Evolutionary conservation across 2,797 vertebrate species (phyloP).

Genomic region (Halcyon smyrnensis): DNA sequence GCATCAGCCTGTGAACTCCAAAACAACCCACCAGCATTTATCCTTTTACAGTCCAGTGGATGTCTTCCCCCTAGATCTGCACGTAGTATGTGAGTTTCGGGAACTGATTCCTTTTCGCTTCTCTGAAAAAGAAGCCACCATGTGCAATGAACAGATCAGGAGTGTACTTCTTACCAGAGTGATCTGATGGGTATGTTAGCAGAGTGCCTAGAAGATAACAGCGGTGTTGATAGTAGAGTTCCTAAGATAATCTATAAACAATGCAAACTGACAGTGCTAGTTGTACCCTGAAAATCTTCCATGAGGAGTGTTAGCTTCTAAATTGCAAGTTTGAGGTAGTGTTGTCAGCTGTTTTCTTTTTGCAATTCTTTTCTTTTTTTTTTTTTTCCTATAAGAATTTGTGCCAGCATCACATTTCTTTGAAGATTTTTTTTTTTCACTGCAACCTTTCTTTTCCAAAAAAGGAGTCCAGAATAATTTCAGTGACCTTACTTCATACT

Average conservation of each 20-base stretch:
- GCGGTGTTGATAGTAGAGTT: neutral
- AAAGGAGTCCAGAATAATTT: neutral
- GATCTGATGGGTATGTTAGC: neutral
- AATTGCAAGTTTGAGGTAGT: neutral
- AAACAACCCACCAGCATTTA: neutral
- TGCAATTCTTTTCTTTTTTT: too few relatives aligned
- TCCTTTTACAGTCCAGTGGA: neutral
- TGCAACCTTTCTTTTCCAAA: neutral
- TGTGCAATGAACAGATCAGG: neutral
- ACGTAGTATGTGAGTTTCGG: neutral
- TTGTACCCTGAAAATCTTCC: neutral
- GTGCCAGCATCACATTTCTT: neutral
- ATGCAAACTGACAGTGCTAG: neutral
- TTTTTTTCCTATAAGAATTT: neutral
- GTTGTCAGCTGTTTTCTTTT: neutral
- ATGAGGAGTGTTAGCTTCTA: neutral
- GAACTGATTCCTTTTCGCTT: neutral
- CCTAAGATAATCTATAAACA: neutral
- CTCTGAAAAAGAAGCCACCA: neutral
- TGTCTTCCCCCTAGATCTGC: neutral
- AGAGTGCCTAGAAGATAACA: neutral
- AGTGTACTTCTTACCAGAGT: neutral
- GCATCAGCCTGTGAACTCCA: neutral
- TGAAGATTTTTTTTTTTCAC: neutral
- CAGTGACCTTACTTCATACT: neutral